Evolutionary conservation across 2,797 vertebrate species (phyloP), one percentile per base, ranked within the genome.

Genomic region (Danio jaintianensis): DNA sequence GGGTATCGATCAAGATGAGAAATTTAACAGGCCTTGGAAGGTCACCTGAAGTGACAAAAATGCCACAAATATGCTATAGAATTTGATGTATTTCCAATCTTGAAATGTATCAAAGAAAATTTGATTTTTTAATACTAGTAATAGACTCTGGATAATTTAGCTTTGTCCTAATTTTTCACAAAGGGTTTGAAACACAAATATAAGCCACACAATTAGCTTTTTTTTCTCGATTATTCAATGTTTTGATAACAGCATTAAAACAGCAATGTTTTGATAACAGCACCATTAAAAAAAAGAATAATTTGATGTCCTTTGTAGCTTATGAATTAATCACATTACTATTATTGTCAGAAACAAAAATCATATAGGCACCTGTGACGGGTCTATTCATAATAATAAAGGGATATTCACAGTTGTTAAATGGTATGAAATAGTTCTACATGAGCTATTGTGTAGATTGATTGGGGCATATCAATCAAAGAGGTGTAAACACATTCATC

Each of bases 381-480:
- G 7, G 50, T 53, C 18, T 52, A 55, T 79, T 79, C 58, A 55
- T 53, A 79, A 72, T 36, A 22, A 64, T 73, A 16, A 38, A 53
- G 43, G 6, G 13, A 55, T 56, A 38, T 16, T 73, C 22, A 66
- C 47, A 64, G 20, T 11, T 66, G 11, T 22, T 18, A 48, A 80
- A 18, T 8, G 59, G 59, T 66, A 66, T 47, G n/a, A 73, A 9
- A 45, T 22, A 12, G 48, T 15, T 42, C 3, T 53, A 9, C 13
- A 55, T 10, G 5, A 22, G 16, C 22, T 42, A 47, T 66, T 66
- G 59, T 55, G 50, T 52, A 38, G 45, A 64, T 2, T 73, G 78
- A 80, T 73, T 73, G n/a, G 42, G 61, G 8, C 40, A 80, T 15
- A 47, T 72, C 50, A 80, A 72, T 80, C 68, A 72, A 56, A 72